These are phyloP conservation scores for Glaucopsyche alexis DNA, from an alignment of 2,888 invertebrate species.

Conservation along the genomic window DNA sequence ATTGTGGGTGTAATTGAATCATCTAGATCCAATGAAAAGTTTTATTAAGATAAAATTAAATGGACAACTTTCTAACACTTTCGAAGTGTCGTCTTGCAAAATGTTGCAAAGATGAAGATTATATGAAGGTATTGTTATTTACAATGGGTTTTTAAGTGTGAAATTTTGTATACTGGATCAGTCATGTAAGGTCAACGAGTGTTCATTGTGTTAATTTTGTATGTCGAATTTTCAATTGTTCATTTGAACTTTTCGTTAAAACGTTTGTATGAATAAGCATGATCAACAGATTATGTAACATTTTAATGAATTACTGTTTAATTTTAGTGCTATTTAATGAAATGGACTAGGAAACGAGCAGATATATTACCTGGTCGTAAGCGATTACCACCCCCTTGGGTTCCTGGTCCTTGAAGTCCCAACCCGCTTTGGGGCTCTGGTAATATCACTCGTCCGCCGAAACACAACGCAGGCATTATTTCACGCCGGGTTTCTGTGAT, in stretches of 20 bases:
- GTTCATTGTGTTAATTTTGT: not conserved
- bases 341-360: no score
- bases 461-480: no score
- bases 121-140: not conserved
- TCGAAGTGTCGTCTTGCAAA: slow-evolving; percentile 22
- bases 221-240: not conserved
- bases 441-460: no score
- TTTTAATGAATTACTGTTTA: no score
- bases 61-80: slow-evolving; percentile 25
- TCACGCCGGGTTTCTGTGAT: no score
- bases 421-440: no score
- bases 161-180: not conserved
- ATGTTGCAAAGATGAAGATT: not conserved
- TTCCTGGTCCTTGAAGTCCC: no score
- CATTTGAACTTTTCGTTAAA: not conserved
- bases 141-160: not conserved
- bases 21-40: slow-evolving; percentile 45
- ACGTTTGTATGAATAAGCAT: no score
- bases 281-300: no score
- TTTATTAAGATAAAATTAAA: slow-evolving; percentile 41
- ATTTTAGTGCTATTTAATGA: no score
- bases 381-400: no score
- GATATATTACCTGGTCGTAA: no score
- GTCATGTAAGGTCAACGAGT: not conserved
- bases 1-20: slow-evolving; percentile 48